Base-by-base conservation (phyloP, 1,140 invertebrate genomes). In the Drosophila orena region DNA sequence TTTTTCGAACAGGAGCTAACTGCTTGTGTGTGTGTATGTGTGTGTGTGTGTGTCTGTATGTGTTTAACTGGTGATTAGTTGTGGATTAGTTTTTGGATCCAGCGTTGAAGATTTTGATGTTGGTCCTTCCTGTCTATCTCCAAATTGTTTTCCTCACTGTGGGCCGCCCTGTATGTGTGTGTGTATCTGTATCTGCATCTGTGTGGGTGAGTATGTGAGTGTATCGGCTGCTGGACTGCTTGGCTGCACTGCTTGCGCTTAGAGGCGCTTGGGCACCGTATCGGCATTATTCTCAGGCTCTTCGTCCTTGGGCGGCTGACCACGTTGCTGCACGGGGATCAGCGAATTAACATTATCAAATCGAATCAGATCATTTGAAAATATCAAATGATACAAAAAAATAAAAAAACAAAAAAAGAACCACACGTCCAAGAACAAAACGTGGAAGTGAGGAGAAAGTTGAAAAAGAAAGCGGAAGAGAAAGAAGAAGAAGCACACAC, bases 241-340 rank as follows among this genome's bases (percentile, higher is more conserved):
- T 71, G 53, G 46, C 61, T 75, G 64, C 62, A 70, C 59, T 73
- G 69, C 55, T 73, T 74, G 62, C 50, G 42, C 74, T 90, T 91
- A 91, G 65, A 91, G 85, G 62, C 89, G 81, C 71, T 91, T 91
- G 78, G 88, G 88, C 81, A 91, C 88, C 60, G 88, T 91, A 60
- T 91, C 88, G 72, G 89, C 71, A 90, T 90, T 91, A 64, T 89
- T 91, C 66, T 91, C 88, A 75, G 88, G 83, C 71, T 91, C 88
- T 74, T 91, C 88, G 66, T 91, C 88, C 89, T 91, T 91, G 46
- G 89, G 83, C 64, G 89, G 88, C 65, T 90, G 85, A 56, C 86
- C 81, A 66, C 88, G 88, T 72, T 90, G 86, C 86, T 89, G 77
- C 52, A 61, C 64, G 50, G 40, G 50, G 37, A 60, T 50, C 73